Evolutionary conservation across 2,888 invertebrate genomes (phyloP).

Genomic region (Disparrhopalites patrizii): DNA sequence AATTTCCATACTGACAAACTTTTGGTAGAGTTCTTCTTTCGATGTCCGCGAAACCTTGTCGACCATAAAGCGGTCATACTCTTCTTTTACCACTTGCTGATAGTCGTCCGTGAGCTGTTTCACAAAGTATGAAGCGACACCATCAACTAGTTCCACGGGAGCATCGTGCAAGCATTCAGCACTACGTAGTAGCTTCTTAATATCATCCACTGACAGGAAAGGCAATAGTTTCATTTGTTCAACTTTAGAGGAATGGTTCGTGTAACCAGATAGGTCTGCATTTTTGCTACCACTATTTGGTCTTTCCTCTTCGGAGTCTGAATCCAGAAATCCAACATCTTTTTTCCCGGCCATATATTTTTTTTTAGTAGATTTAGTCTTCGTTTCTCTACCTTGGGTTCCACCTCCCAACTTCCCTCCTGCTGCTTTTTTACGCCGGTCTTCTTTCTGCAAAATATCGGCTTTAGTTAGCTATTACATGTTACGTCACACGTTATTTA

Average conservation of each 20-base stretch:
- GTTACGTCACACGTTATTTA: no score
- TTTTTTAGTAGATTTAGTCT: conserved; percentile 89
- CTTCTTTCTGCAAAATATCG: conserved; percentile 66
- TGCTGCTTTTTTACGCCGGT: conserved; percentile 79
- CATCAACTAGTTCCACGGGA: conserved; percentile 64
- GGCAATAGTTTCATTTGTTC: conserved; percentile 56
- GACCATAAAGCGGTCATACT: conserved; percentile 46
- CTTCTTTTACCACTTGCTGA: conserved; percentile 60
- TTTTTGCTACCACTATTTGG: conserved; percentile 12
- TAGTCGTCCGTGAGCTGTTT: conserved; percentile 61
- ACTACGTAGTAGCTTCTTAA: conserved; percentile 61
- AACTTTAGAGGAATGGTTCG: neutral
- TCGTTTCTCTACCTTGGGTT: conserved; percentile 88
- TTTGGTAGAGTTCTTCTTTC: conserved; percentile 76
- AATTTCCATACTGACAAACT: conserved; percentile 68
- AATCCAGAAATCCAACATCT: conserved; percentile 63
- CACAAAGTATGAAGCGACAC: conserved; percentile 66
- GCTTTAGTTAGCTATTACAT: neutral
- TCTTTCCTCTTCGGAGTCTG: conserved; percentile 64
- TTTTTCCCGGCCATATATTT: conserved; percentile 50
- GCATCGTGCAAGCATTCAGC: conserved; percentile 57
- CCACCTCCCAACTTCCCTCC: conserved; percentile 88
- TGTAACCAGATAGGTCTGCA: no score
- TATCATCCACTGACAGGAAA: conserved; percentile 64
- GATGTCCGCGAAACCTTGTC: conserved; percentile 60